Percentiles rank a stretch among this genome's conserved stretches.
Conservation (phyloP, 2,888 invertebrate genomes). For the Apeira syringaria region DNA sequence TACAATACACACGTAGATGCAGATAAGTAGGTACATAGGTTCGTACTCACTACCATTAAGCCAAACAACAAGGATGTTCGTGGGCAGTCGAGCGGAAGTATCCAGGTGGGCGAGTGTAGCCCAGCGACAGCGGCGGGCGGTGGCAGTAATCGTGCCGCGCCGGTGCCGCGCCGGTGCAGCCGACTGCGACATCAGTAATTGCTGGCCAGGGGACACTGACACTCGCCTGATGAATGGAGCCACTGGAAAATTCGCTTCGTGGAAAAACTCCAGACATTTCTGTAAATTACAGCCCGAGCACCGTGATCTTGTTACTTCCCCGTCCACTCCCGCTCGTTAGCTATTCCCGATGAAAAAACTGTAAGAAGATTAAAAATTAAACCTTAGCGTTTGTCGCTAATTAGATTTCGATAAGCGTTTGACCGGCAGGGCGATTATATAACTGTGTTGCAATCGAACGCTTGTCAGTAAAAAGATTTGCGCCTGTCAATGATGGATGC, state of each 20-base stretch:
- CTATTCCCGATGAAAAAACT: no score
- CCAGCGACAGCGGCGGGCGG: conserved; percentile 39
- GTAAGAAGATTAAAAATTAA: no score
- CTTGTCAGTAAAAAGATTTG: no score
- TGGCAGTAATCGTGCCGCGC: conserved; percentile 59
- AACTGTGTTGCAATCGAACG: no score
- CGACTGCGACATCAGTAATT: conserved; percentile 77
- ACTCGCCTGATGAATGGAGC: conserved; percentile 73
- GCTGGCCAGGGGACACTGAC: conserved; percentile 67
- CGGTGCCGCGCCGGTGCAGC: conserved; percentile 62
- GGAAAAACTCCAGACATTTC: conserved; percentile 65
- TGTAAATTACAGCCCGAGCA: conserved; percentile 67
- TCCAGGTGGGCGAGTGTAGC: conserved; percentile 32
- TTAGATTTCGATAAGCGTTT: no score
- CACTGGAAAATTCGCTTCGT: conserved; percentile 58
- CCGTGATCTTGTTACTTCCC: conserved; percentile 54
- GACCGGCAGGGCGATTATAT: no score
- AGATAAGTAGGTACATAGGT: background rate
- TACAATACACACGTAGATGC: no score
- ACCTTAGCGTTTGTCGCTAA: no score
- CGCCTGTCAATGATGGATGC: no score
- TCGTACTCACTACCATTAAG: conserved; percentile 7
- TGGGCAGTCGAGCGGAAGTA: conserved; percentile 16
- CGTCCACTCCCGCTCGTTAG: conserved; percentile 28
- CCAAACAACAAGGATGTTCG: conserved; percentile 21